Evolutionary conservation across 35 echinoderm and acorn worm genomes (phyloP).

Genomic region (Apostichopus japonicus): DNA sequence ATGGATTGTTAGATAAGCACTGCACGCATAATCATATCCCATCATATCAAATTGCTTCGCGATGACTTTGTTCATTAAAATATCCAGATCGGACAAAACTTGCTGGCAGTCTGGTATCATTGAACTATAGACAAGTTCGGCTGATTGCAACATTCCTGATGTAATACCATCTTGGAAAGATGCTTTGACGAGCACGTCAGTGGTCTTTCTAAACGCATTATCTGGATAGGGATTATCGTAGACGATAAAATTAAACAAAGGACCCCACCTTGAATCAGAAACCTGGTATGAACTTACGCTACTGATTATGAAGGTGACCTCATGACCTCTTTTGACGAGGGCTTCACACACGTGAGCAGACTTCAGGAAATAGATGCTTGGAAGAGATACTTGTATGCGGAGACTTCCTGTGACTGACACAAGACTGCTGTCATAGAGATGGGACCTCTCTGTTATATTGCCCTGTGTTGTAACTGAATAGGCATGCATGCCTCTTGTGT

Average conservation of each 20-base stretch:
- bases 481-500: too few relatives aligned
- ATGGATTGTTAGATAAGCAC: neutral
- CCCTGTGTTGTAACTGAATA: too few relatives aligned
- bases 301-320: slow-evolving; percentile 23
- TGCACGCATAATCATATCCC: too few relatives aligned
- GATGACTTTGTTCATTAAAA: neutral
- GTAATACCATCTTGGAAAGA: slow-evolving; percentile 8
- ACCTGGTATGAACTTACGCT: neutral
- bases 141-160: neutral
- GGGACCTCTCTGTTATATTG: too few relatives aligned
- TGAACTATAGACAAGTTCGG: neutral
- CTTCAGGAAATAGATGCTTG: too few relatives aligned
- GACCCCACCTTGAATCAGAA: neutral
- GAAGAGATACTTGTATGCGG: too few relatives aligned
- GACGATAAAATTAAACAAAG: neutral
- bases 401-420: too few relatives aligned
- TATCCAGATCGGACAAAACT: neutral
- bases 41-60: too few relatives aligned
- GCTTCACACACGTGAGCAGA: neutral
- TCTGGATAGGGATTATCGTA: slow-evolving; percentile 12
- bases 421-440: too few relatives aligned
- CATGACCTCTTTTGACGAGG: too few relatives aligned
- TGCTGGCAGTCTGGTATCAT: slow-evolving; percentile 5
- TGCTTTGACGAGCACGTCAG: neutral
- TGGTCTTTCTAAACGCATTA: slow-evolving; percentile 5